Base-by-base conservation (phyloP, 2,888 invertebrate species). In the Torymus aiolomorphi region DNA sequence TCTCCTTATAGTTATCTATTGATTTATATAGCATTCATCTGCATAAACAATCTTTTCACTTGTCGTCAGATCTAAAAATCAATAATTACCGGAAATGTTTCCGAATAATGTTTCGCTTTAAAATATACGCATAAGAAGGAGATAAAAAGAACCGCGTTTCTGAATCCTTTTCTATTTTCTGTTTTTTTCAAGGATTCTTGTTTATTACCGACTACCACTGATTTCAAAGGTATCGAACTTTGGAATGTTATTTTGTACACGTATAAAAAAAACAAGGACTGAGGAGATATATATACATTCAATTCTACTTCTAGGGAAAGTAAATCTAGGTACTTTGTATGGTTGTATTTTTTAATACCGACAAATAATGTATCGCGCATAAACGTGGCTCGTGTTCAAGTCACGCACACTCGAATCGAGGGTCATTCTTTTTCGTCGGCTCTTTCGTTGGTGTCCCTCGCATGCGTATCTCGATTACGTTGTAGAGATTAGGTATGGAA, bases 281-380 rank as follows among this genome's bases (percentile, higher is more conserved):
- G 69, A 69, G 20, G 54, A 75, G 52, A 61, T 18, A 72, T 20
- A 31, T 31, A 77, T 72, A 72, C 51, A 77, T 77, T 70, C 57
- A 59, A 52, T 52, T 65, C 24, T 66, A 77, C 8, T 66, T 66
- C 13, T 77, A 59, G 42, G 18, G 12, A 72, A 72, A 72, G 59
- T 78, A 52, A 78, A 61, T 71, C 10, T 71, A 71, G 59, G 71
- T 71, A 71, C 24, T 66, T 71, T 42, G 52, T 77, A 59, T 65
- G 71, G 71, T 77, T 77, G 77, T 77, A 77, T 61, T 78, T 78
- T 76, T 72, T 59, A 66, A 66, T 78, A 61, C 11, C 49, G 66
- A 57, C 24, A 31, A 31, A 2, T 61, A 24, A 49, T 67, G 3
- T 31, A 31, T 5, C 31, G 51, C 18, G 31, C 13, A 31, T 59